A percentile compares a stretch with the other conserved stretches of the same genome.
These are phyloP conservation scores for Caenorhabditis sulstoni DNA, from an alignment of 2,888 invertebrate genomes.

Conservation along the genomic window DNA sequence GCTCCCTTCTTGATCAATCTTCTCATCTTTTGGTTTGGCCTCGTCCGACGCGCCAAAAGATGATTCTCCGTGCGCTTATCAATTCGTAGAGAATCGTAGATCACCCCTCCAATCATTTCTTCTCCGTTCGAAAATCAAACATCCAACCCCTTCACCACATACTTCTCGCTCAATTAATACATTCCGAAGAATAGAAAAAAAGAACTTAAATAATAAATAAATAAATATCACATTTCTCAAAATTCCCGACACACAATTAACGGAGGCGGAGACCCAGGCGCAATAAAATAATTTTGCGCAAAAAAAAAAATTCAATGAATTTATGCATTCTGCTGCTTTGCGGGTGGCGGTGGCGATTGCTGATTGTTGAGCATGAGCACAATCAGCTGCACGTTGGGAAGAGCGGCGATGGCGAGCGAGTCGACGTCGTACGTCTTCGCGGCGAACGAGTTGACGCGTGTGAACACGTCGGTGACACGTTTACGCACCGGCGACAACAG, in stretches of 20 bases:
- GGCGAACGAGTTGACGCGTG: constrained; percentile 88
- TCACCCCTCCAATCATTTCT: background rate
- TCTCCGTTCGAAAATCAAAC: constrained; percentile 46
- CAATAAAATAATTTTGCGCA: background rate
- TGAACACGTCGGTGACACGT: constrained; percentile 91
- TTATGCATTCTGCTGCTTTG: background rate
- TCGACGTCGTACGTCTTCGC: constrained; percentile 89
- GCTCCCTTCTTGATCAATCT: no score
- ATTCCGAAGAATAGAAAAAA: background rate
- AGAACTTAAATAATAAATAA: background rate
- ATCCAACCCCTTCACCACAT: constrained; percentile 7
- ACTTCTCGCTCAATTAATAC: background rate
- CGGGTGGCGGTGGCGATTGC: background rate
- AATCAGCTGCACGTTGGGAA: constrained; percentile 94
- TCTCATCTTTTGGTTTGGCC: no score
- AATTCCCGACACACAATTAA: no score
- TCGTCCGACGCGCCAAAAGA: no score
- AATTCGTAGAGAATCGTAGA: constrained; percentile 6
- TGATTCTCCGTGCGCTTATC: background rate
- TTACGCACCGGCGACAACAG: constrained; percentile 92
- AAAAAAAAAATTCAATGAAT: constrained; percentile 2
- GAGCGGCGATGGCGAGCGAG: constrained; percentile 89
- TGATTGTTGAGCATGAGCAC: constrained; percentile 82
- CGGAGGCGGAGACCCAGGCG: no score
- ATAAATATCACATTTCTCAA: background rate